These are phyloP conservation scores for Branchipolynoe longqiensis DNA, from an alignment of 2,888 invertebrate species.

Conservation along the genomic window DNA sequence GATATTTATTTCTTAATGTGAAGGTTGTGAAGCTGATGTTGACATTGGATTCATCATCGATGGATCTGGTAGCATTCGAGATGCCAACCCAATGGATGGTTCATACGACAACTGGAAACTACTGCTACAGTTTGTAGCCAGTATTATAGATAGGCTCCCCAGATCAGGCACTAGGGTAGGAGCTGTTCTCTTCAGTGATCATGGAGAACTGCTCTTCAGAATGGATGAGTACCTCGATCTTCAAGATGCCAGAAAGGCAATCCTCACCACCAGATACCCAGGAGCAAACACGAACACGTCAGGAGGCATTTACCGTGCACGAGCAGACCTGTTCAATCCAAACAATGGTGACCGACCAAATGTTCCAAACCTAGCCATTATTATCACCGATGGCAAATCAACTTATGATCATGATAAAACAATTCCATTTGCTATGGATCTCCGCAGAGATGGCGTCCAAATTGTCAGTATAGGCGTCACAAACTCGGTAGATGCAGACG, in stretches of 20 bases:
- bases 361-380: constrained; percentile 45
- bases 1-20: not conserved
- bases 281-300: constrained; percentile 64
- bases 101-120: constrained; percentile 55
- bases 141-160: constrained; percentile 44
- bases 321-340: constrained; percentile 14
- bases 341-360: constrained; percentile 49
- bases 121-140: constrained; percentile 50
- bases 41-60: constrained; percentile 61
- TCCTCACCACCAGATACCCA: constrained; percentile 54
- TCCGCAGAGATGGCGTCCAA: constrained; percentile 35
- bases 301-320: constrained; percentile 60
- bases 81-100: constrained; percentile 29
- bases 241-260: constrained; percentile 27
- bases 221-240: constrained; percentile 47
- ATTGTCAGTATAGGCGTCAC: constrained; percentile 48
- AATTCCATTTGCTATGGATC: constrained; percentile 32
- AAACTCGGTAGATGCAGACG: constrained; percentile 28
- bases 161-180: constrained; percentile 35
- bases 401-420: constrained; percentile 45
- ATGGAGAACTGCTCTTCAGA: constrained; percentile 35
- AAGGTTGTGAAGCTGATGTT: constrained; percentile 49
- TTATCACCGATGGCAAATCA: constrained; percentile 59
- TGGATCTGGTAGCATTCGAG: constrained; percentile 57
- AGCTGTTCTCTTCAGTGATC: constrained; percentile 53